Evolutionary conservation across 2,888 invertebrate species (phyloP).

Genomic region (Epirrita christyi): DNA sequence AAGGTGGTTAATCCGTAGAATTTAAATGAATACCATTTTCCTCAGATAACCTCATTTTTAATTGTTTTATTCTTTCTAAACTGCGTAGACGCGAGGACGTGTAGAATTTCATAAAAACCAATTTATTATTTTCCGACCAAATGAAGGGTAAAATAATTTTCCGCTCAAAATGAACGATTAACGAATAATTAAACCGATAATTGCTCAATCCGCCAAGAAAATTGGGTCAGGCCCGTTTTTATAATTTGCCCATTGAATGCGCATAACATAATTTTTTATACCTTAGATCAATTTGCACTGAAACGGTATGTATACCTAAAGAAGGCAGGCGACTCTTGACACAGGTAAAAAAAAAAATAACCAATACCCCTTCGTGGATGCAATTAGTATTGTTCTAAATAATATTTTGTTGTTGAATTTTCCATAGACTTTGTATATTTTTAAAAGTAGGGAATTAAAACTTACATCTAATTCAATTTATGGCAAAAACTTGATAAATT

Average conservation of each 20-base stretch:
- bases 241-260: constrained; percentile 46
- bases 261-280: constrained; percentile 5
- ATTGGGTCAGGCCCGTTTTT: constrained; percentile 58
- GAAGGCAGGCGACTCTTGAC: too few species aligned
- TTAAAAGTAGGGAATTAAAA: too few species aligned
- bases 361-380: too few species aligned
- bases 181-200: constrained; percentile 67
- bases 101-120: constrained; percentile 25
- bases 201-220: constrained; percentile 63
- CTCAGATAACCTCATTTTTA: neutral
- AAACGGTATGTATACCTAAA: neutral
- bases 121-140: constrained; percentile 31
- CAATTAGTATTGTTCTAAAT: too few species aligned
- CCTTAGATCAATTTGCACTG: constrained; percentile 8
- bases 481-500: too few species aligned
- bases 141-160: constrained; percentile 49
- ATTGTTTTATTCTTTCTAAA: constrained; percentile 6
- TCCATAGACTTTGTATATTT: too few species aligned
- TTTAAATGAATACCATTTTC: neutral
- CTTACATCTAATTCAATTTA: too few species aligned
- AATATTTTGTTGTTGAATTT: too few species aligned
- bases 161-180: constrained; percentile 49
- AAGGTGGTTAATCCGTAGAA: neutral
- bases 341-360: too few species aligned
- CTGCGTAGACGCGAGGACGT: constrained; percentile 15